Evolutionary conservation across 2,888 invertebrate species (phyloP), one percentile per base, ranked within the genome.

Genomic region (Abscondita cerata): DNA sequence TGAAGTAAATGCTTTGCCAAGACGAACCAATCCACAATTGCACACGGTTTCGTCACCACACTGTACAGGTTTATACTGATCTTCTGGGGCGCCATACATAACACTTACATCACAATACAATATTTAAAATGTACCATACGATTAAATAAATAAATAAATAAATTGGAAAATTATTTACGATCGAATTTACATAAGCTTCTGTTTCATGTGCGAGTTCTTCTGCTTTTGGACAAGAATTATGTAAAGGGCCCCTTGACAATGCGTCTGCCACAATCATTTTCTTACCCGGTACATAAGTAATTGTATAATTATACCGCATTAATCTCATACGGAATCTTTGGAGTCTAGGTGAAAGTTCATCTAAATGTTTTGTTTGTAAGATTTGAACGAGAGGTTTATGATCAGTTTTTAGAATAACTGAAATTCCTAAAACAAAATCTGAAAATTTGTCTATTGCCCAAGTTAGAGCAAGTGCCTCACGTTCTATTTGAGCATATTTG

Each of bases 251-350:
- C 15, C 59, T 19, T 13, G 59, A 62, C 40, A 65, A 40, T 2
- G 52, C 54, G 40, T 60, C 64, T 20, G 61, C 53, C 16, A 54
- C 36, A 12, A 48, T 12, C 41, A 59, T 50, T 5, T 59, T 18
- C 59, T 18, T 74, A 73, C 13, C 76, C 51, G 13, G 73, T 1
- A 71, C 70, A 64, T 77, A 69, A 13, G 33, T 18, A 4, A 78
- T 66, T 1, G 34, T 44, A 57, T 69, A 77, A 41, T 65, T 52
- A 56, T 67, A 78, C 11, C 73, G 19, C 69, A 75, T 68, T 2
- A 76, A 55, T 11, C 72, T 55, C 60, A 78, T 67, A 38, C 75
- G 61, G 15, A 80, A 72, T 33, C 77, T 48, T 59, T 80, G 77
- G 9, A 80, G 53, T 48, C 78, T 59, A 2, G 78, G 73, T 1